Conservation (phyloP, 2,113 vertebrate species). For the Istiophorus platypterus region DNA sequence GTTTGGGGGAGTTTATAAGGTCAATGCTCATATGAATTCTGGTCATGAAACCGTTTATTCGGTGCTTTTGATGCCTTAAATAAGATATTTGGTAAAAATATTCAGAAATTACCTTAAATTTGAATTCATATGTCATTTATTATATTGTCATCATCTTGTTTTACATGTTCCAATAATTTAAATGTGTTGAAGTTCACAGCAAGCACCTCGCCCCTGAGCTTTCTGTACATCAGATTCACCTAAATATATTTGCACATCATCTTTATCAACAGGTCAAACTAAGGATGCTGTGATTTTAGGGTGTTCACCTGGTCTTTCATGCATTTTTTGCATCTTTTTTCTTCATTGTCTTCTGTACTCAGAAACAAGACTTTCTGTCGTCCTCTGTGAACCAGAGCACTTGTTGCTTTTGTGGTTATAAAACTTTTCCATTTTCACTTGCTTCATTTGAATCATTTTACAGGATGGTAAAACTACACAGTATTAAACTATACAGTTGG, state of each 20-base stretch:
- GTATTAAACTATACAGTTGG: neutral
- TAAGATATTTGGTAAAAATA: neutral
- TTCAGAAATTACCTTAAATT: neutral
- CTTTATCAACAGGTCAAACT: neutral
- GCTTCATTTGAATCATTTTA: too few species aligned
- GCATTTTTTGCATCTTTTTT: too few species aligned
- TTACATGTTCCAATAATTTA: neutral
- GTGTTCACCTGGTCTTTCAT: neutral
- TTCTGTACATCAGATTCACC: neutral
- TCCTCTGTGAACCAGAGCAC: neutral
- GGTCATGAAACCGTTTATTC: neutral
- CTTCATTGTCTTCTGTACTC: neutral
- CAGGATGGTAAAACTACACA: too few species aligned
- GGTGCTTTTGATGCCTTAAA: neutral
- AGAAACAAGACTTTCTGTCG: neutral
- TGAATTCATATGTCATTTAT: neutral
- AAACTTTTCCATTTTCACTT: neutral
- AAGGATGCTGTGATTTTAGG: neutral
- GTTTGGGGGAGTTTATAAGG: neutral
- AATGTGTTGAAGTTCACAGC: neutral
- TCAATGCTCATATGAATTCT: too few species aligned
- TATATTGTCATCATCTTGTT: neutral
- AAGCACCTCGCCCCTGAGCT: neutral
- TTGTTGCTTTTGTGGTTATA: neutral
- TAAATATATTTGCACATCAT: neutral